A percentile compares a stretch with the other conserved stretches of the same genome.
Evolutionary conservation across 2,113 vertebrate genomes (phyloP).

Genomic region (Sinocyclocheilus rhinocerous): DNA sequence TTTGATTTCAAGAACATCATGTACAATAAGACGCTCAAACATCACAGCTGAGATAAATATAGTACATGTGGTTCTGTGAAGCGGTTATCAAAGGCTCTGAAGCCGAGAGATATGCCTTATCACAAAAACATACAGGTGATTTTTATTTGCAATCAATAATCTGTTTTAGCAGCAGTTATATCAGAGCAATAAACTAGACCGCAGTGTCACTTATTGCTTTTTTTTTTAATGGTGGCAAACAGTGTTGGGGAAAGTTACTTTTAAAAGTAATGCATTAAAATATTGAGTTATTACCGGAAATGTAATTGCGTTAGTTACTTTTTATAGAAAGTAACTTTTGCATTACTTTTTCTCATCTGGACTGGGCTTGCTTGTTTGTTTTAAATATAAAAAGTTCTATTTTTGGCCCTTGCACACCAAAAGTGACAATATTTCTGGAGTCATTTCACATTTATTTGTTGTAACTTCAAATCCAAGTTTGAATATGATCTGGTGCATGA

Average conservation of each 20-base stretch:
- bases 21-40: background rate
- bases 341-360: background rate
- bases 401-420: no score
- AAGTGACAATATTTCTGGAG: background rate
- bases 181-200: background rate
- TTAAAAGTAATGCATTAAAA: background rate
- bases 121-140: background rate
- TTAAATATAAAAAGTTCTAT: no score
- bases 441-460: background rate
- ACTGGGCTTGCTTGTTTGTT: no score
- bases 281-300: background rate
- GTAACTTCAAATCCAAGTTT: background rate
- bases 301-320: no score
- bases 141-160: conserved; percentile 8
- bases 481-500: background rate
- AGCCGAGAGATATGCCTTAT: background rate
- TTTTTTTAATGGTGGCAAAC: background rate
- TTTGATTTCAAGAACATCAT: background rate
- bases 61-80: background rate
- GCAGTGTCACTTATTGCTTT: background rate
- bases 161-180: background rate
- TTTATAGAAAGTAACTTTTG: no score
- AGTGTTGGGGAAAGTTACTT: background rate
- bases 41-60: background rate
- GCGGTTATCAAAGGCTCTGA: background rate